Evolutionary conservation across 2,113 vertebrate genomes (phyloP).

Genomic region (Zosterops pallidus): DNA sequence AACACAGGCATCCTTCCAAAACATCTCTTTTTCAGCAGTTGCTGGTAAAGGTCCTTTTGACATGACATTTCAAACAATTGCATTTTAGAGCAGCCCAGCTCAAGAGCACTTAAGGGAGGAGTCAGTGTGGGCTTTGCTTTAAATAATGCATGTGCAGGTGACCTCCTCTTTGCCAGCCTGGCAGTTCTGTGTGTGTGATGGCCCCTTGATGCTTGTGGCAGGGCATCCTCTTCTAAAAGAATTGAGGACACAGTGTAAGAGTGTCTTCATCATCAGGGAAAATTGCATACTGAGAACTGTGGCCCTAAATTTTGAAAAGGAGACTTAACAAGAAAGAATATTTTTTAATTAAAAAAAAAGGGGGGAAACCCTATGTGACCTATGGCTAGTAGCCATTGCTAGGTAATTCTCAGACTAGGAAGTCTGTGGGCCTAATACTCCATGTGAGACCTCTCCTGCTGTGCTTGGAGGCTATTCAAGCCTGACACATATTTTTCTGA

Average conservation of each 20-base stretch:
- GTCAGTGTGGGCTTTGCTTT: not conserved
- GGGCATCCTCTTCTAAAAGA: not conserved
- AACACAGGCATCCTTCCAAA: not conserved
- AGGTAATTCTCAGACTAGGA: not conserved
- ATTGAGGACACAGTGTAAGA: not conserved
- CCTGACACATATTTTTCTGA: not conserved
- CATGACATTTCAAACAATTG: constrained; percentile 22
- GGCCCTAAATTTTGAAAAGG: not conserved
- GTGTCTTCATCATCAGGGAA: fast-evolving
- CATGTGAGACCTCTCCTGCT: not conserved
- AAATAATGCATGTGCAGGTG: not conserved
- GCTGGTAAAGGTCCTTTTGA: not conserved
- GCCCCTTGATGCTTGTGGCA: not conserved
- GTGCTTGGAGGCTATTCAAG: not conserved
- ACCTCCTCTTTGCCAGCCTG: not conserved
- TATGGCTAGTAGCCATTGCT: not conserved
- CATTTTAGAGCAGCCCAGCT: not conserved
- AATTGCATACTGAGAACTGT: fast-evolving
- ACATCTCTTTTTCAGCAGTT: fast-evolving
- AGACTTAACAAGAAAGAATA: not conserved
- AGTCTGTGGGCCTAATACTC: not conserved
- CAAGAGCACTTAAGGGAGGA: not conserved
- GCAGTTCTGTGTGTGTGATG: fast-evolving
- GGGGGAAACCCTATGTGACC: not conserved
- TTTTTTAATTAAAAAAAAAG: not conserved